A percentile compares a stretch with the other conserved stretches of the same genome.
These are phyloP conservation scores for Diadophis punctatus DNA, from an alignment of 2,113 vertebrate species.

Conservation along the genomic window DNA sequence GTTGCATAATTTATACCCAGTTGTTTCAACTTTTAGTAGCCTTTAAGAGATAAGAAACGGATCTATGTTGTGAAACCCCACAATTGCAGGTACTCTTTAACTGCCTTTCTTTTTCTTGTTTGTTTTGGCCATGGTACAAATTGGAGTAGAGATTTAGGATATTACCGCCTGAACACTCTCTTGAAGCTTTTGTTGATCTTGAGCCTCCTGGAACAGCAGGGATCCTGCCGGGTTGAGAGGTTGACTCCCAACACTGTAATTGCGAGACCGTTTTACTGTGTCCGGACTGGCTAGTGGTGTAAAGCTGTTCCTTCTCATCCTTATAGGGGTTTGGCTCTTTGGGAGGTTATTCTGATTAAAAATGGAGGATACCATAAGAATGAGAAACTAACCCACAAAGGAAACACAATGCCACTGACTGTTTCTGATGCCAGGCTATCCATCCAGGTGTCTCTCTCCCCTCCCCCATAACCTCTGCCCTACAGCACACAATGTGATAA, in stretches of 20 bases:
- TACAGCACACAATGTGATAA: background rate
- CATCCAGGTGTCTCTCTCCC: background rate
- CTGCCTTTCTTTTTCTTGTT: rapidly evolving
- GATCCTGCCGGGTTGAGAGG: constrained; percentile 78
- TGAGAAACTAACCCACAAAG: constrained; percentile 51
- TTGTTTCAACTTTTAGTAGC: background rate
- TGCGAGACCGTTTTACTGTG: constrained; percentile 84
- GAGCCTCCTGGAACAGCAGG: constrained; percentile 72
- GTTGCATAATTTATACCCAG: background rate
- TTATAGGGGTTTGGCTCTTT: constrained; percentile 75
- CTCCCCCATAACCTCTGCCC: background rate
- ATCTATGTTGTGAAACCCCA: background rate
- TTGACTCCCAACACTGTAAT: constrained; percentile 91
- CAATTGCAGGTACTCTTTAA: background rate
- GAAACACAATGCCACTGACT: background rate
- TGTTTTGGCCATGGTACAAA: background rate
- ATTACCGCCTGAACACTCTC: constrained; percentile 77
- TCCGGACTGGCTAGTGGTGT: constrained; percentile 90
- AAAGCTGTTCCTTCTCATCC: constrained; percentile 93
- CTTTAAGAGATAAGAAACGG: rapidly evolving
- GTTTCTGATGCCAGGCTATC: background rate
- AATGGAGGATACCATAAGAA: constrained; percentile 63
- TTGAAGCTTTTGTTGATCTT: constrained; percentile 79
- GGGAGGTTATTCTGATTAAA: constrained; percentile 77
- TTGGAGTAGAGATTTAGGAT: constrained; percentile 29